Percentiles rank a stretch among this genome's conserved stretches.
phyloP scores from a whole-genome alignment of 2,888 invertebrate species.

The Ametastegia equiseti region DNA sequence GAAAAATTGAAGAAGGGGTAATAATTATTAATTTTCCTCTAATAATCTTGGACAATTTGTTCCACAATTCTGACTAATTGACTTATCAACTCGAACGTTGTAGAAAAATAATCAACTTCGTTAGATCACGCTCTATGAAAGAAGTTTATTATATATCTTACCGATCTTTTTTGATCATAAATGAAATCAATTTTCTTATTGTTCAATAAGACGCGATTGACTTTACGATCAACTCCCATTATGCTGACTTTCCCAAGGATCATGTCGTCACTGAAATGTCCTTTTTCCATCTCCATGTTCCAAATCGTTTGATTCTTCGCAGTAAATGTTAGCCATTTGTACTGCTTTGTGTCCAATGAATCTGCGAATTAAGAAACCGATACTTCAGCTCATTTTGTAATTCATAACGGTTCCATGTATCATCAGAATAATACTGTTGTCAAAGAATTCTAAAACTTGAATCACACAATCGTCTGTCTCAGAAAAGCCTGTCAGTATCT shows the following conservation, averaged over 20 bases:
- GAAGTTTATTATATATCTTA: slow-evolving; percentile 57
- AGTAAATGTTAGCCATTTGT: slow-evolving; percentile 65
- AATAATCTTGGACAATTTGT: not conserved
- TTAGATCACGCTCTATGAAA: no score
- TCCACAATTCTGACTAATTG: no score
- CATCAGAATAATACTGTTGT: not conserved
- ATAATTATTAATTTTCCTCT: not conserved
- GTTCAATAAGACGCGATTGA: slow-evolving; percentile 67
- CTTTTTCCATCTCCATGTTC: slow-evolving; percentile 47
- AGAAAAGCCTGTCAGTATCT: not conserved
- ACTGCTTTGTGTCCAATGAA: slow-evolving; percentile 65
- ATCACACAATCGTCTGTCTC: not conserved
- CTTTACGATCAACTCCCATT: slow-evolving; percentile 65
- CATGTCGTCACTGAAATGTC: slow-evolving; percentile 57
- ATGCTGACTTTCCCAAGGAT: slow-evolving; percentile 67
- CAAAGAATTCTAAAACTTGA: not conserved
- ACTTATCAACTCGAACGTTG: no score
- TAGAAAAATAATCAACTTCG: no score
- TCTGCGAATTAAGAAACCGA: slow-evolving; percentile 59
- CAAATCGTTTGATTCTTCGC: slow-evolving; percentile 57
- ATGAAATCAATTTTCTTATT: slow-evolving; percentile 58
- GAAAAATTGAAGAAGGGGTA: not conserved
- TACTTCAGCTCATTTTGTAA: not conserved
- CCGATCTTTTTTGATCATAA: slow-evolving; percentile 60
- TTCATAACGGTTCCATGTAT: not conserved